Evolutionary conservation across 2,888 invertebrate genomes (phyloP), one percentile per base, ranked within the genome.

Genomic region (Sarcophaga subvicina): DNA sequence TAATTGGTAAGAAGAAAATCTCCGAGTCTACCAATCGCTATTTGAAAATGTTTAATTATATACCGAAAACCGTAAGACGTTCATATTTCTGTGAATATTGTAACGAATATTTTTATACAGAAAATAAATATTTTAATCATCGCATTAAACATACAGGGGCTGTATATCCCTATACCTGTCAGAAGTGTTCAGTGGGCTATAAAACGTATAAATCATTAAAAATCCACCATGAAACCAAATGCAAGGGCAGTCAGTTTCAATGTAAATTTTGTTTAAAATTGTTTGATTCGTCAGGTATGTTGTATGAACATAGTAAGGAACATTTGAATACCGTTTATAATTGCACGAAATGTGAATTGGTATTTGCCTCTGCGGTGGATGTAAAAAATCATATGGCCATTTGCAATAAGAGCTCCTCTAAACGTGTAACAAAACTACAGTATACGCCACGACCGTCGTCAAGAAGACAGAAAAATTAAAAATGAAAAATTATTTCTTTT

Each of bases 11-110:
- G 63, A 70, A 71, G 2, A 54, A n/a, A 5, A 76, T 88, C 3
- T 75, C 89, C 2, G 1, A 76, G 0, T 45, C 78, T 5, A 37
- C 67, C 1, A 82, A 88, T 20, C 49, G 88, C 54, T 90, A 90
- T 88, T 72, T 91, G 10, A 45, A 83, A 2, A 67, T 90, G 14
- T 91, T 91, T 70, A 22, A 47, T 2, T 91, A 80, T 76, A 71
- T 91, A 27, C 89, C 91, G 5, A 90, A 88, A n/a, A 88, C 88
- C 47, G 10, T n/a, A 11, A 86, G 83, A 14, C 89, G 86, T 62
- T 14, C 80, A 0, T 90, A 85, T 63, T 89, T 88, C 70, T 91
- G 91, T 69, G 91, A 91, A n/a, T 88, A 82, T 60, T 91, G 91
- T 27, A 80, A 89, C 0, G 85, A 89, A 20, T 79, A 25, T 66